Percentiles rank a stretch among this genome's conserved stretches.
Evolutionary conservation across 2,888 invertebrate genomes (phyloP).

Genomic region (Platycheirus albimanus): DNA sequence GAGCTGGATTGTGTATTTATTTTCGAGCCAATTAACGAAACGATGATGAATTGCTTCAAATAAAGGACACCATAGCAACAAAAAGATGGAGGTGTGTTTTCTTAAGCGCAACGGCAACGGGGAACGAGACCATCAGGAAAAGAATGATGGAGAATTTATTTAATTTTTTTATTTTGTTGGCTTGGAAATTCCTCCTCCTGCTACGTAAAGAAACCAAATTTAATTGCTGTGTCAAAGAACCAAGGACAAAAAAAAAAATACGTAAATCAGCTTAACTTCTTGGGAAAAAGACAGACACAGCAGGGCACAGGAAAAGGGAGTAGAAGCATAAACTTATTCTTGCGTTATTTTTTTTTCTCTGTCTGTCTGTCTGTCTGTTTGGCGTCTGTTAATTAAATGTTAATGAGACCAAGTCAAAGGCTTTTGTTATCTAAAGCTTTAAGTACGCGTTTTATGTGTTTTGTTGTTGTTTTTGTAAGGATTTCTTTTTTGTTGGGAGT

Average conservation of each 20-base stretch:
- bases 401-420: slow-evolving; percentile 57
- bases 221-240: slow-evolving; percentile 45
- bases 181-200: neutral
- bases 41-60: slow-evolving; percentile 62
- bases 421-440: slow-evolving; percentile 6
- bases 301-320: too few relatives aligned
- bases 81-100: neutral
- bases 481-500: neutral
- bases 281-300: neutral
- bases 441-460: slow-evolving; percentile 16
- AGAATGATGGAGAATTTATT: slow-evolving; percentile 28
- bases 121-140: slow-evolving; percentile 4
- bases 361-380: slow-evolving; percentile 35
- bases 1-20: slow-evolving; percentile 50
- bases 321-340: neutral
- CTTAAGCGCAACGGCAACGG: slow-evolving; percentile 3
- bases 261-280: slow-evolving; percentile 39
- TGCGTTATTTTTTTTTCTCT: neutral
- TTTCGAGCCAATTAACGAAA: slow-evolving; percentile 67
- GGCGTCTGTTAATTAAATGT: slow-evolving; percentile 59
- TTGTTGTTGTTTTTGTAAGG: neutral
- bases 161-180: neutral
- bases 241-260: slow-evolving; percentile 5
- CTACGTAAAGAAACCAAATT: slow-evolving; percentile 26
- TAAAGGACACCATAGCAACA: slow-evolving; percentile 7